phyloP scores from a whole-genome alignment of 1,140 invertebrate genomes.

The Hycleus phaleratus region DNA sequence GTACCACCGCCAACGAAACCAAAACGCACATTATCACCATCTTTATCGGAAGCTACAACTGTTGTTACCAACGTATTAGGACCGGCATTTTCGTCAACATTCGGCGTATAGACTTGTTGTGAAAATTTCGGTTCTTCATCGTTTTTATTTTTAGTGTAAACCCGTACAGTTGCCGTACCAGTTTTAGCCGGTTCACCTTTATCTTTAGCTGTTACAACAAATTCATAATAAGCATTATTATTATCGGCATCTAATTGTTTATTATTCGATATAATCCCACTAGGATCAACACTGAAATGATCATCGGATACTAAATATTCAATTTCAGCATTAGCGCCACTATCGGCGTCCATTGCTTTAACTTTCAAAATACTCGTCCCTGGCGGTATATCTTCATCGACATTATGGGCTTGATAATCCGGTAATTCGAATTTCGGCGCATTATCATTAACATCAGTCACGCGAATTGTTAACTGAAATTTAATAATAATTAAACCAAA shows the following conservation, averaged over 20 bases:
- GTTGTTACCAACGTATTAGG: constrained; percentile 90
- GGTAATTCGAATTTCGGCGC: constrained; percentile 91
- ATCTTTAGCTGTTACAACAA: constrained; percentile 85
- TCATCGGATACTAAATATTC: constrained; percentile 85
- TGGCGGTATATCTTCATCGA: constrained; percentile 86
- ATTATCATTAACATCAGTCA: constrained; percentile 93
- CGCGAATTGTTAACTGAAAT: constrained; percentile 74
- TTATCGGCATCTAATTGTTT: constrained; percentile 91
- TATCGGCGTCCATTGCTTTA: constrained; percentile 87
- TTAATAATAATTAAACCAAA: neutral
- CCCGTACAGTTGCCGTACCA: constrained; percentile 82
- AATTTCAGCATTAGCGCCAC: constrained; percentile 87
- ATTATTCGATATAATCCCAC: constrained; percentile 85
- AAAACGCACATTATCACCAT: constrained; percentile 89
- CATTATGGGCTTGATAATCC: constrained; percentile 91
- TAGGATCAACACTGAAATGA: constrained; percentile 86
- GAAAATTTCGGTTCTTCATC: constrained; percentile 95
- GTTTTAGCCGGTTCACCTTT: constrained; percentile 88
- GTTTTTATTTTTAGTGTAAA: constrained; percentile 94
- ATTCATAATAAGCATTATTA: constrained; percentile 94
- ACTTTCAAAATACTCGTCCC: constrained; percentile 87
- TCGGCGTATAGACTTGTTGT: constrained; percentile 92
- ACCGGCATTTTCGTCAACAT: constrained; percentile 92
- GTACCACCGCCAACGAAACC: constrained; percentile 88
- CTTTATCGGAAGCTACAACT: constrained; percentile 91